Evolutionary conservation across 2,113 vertebrate genomes (phyloP), one percentile per base, ranked within the genome.

Genomic region (Tor tambroides): DNA sequence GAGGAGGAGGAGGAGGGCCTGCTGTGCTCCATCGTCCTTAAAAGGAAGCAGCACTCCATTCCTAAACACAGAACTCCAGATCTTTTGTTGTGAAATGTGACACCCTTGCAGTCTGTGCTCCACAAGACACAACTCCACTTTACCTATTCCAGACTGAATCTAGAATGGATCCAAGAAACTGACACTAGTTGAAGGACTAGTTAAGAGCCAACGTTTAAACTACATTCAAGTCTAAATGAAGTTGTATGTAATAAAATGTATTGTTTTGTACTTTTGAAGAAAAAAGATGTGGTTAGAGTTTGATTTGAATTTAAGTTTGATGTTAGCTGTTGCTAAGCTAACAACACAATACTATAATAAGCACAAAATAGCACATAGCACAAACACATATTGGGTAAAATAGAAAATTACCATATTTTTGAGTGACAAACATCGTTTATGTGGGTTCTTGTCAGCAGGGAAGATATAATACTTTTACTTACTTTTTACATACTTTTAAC

Each of bases 41-140:
- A 92, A 92, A 89, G 91, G 89, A 92, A 92, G 89, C 78, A 59
- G 38, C 46, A 65, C 51, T 83, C 78, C 56, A 80, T 87, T 89
- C 89, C 77, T 35, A 88, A 89, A 76, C 84, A 88, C 80, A 43
- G 74, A 80, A 78, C 67, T 80, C 30, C 23, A 61, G 51, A 35
- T 54, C 35, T 86, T 43, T 67, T 90, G 86, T 90, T 90, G 87
- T 91, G 91, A 91, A 91, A 91, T 80, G 67, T 54, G 90, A 91
- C 82, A 90, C 87, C 49, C n/a, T 78, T 28, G 7, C 43, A 51
- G 49, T 78, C 26, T 54, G 49, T 9, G 12, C 74, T 17, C 74
- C 76, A 30, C 49, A 11, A 82, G 63, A 38, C 74, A 35, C 69
- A 23, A 15, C 28, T 46, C 11, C 74, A 79, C 79, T 43, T 46